Conservation (phyloP, 2,888 invertebrate species). For the Acanthosepion esculentum region DNA sequence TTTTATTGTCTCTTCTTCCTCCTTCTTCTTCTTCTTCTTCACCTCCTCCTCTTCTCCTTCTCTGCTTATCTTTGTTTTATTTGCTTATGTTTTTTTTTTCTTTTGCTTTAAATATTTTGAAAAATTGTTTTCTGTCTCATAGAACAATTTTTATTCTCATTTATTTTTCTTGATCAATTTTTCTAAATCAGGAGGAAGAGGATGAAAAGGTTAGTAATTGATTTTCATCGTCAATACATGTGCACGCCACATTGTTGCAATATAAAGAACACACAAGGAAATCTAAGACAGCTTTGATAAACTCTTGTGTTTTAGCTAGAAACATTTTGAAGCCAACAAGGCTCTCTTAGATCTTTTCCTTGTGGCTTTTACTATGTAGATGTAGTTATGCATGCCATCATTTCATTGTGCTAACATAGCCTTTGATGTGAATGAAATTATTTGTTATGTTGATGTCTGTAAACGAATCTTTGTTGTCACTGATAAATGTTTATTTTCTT, state of each 20-base stretch:
- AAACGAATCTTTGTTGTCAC: too few relatives aligned
- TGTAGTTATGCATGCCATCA: neutral
- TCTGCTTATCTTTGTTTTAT: neutral
- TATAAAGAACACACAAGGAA: neutral
- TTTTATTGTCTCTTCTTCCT: too few relatives aligned
- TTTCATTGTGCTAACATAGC: neutral
- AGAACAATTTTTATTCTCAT: neutral
- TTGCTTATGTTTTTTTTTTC: neutral
- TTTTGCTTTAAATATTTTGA: neutral
- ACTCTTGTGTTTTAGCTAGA: neutral
- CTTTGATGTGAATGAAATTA: neutral
- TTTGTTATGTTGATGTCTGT: too few relatives aligned
- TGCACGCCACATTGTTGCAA: neutral
- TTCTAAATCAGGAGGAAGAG: neutral
- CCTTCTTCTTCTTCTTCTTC: neutral
- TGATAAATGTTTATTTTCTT: too few relatives aligned
- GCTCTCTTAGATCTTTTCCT: neutral
- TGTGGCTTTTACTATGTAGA: neutral
- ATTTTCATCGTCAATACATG: neutral
- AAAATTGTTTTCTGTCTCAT: too few relatives aligned
- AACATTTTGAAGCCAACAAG: neutral
- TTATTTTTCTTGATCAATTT: constrained; percentile 17
- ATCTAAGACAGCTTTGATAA: neutral
- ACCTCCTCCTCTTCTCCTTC: neutral
- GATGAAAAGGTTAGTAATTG: constrained; percentile 40